phyloP scores from a whole-genome alignment of 2,113 vertebrate genomes.

The Hydrochoerus hydrochaeris region DNA sequence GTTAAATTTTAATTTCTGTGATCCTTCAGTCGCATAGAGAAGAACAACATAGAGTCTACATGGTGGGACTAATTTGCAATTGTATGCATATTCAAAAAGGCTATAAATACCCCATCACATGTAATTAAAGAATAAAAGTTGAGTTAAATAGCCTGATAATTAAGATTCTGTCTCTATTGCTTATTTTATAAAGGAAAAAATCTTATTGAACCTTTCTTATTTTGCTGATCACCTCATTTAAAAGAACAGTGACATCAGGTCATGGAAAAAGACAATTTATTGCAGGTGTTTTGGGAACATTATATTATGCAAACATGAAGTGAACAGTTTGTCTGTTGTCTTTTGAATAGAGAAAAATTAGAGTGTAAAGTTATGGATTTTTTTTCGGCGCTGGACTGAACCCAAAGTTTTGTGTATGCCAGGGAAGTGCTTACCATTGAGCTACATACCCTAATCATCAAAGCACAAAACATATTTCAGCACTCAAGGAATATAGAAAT shows the following conservation, averaged over 20 bases:
- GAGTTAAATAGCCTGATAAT: neutral
- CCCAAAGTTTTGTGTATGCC: neutral
- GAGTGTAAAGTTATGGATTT: neutral
- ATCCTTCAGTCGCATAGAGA: neutral
- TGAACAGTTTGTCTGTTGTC: neutral
- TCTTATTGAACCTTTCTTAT: neutral
- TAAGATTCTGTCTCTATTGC: neutral
- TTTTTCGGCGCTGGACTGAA: neutral
- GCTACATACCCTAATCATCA: neutral
- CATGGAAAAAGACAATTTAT: slow-evolving; percentile 26
- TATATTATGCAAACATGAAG: neutral
- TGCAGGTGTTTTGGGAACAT: neutral
- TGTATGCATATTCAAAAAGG: neutral
- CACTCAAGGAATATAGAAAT: neutral
- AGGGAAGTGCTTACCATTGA: neutral
- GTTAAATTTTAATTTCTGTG: neutral
- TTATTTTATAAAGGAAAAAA: neutral
- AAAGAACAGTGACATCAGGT: neutral
- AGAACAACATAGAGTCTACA: neutral
- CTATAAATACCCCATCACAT: neutral
- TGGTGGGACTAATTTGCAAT: neutral
- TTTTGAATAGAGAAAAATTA: slow-evolving; percentile 10
- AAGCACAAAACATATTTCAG: slow-evolving; percentile 34
- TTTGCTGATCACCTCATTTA: neutral
- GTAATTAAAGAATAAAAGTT: neutral